Base-by-base conservation (phyloP, 92 coral and sea anemone species). In the Epizoanthus fatuus region DNA sequence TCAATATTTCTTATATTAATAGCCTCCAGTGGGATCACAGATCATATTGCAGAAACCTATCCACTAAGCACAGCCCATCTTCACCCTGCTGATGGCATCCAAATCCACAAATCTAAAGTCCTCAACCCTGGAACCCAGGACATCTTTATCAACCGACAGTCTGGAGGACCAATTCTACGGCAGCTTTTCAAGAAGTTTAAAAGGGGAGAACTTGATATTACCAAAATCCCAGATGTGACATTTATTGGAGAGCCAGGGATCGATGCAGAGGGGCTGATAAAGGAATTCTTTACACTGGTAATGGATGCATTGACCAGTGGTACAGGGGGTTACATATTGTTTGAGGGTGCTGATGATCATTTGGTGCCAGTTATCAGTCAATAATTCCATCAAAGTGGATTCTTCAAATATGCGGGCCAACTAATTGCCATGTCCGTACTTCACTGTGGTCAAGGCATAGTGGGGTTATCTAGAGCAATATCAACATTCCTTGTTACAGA, bases 181-280 rank as follows among this genome's bases (percentile, higher is more conserved):
- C 91, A 90, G 55, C 85, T 74, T 44, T 90, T 86, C 73, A 90
- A 86, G 69, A 90, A 67, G 81, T 25, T 86, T 16, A 90, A 86
- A 78, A 54, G 91, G 29, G 66, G 83, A 37, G 81, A 86, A 29
- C 69, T 90, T 39, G 88, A 90, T 7, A 47, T 47, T 47, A 47
- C 1, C 52, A 88, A 74, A 53, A 86, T 91, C 29, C 92, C 87
- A 45, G 92, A 91, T 56, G 58, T 91, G 20, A 91, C 87, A 25
- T 84, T 91, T 76, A 77, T 88, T 7, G 81, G 88, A 38, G 95
- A 91, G 75, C 92, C 85, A 22, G 95, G 95, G 66, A 91, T 88
- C 13, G 92, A 91, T 88, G 95, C 92, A 29, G 83, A 83, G n/a
- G 95, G 90, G 32, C 77, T 91, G 79, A 83, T 90, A 42, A 91